These are phyloP conservation scores for Protonemura montana DNA, from an alignment of 2,888 invertebrate species.

Conservation along the genomic window DNA sequence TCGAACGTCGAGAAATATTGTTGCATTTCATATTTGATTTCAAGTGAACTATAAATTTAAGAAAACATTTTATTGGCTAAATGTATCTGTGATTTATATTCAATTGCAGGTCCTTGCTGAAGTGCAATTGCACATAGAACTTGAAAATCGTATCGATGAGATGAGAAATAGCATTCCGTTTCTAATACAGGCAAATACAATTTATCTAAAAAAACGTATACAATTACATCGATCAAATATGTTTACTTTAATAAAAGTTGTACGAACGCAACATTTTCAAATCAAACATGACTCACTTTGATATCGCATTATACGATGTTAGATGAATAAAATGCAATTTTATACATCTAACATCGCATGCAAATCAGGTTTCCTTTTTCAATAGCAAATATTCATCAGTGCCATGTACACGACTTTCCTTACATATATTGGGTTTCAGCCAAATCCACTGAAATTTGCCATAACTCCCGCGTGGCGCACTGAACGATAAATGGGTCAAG, in stretches of 20 bases:
- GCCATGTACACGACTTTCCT: conserved; percentile 1
- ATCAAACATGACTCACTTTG: neutral
- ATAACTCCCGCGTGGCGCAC: neutral
- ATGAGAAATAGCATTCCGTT: neutral
- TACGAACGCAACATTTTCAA: neutral
- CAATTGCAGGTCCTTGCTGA: neutral
- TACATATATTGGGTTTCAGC: neutral
- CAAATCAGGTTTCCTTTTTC: neutral
- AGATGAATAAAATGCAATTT: neutral
- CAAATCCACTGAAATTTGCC: neutral
- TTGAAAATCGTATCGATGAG: neutral
- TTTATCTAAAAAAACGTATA: neutral
- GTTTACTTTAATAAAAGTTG: neutral
- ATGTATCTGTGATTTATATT: neutral
- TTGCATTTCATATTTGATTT: neutral
- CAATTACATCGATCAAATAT: neutral
- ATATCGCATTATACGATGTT: neutral
- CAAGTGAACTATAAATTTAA: neutral
- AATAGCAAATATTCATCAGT: neutral
- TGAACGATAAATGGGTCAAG: conserved; percentile 18
- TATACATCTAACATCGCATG: neutral
- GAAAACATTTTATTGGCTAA: neutral
- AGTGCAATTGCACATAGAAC: neutral
- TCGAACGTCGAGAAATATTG: neutral
- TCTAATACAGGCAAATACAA: neutral